phyloP scores from a whole-genome alignment of 1,140 invertebrate species.

The Frieseomelitta varia region DNA sequence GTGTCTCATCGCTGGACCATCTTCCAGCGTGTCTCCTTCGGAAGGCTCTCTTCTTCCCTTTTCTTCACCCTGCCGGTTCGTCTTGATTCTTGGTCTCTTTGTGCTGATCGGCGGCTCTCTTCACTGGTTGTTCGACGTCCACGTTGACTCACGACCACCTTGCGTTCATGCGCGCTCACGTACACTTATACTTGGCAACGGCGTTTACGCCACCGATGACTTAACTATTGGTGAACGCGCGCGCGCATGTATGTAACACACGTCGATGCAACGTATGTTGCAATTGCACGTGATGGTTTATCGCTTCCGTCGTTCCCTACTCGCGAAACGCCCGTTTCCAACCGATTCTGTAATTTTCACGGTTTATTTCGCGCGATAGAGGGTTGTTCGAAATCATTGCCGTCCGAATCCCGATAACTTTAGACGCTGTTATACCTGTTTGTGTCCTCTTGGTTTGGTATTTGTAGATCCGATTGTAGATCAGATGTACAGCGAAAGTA shows the following conservation, averaged over 20 bases:
- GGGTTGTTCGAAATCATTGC: no score
- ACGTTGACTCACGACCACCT: constrained; percentile 46
- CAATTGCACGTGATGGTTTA: not conserved
- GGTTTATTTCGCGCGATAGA: no score
- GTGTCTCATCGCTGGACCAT: not conserved
- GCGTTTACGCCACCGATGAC: constrained; percentile 47
- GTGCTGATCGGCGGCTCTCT: not conserved
- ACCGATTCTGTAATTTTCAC: no score
- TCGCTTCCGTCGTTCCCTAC: not conserved
- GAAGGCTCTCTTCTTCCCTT: not conserved
- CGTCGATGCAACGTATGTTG: not conserved
- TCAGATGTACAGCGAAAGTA: no score
- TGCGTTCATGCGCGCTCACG: constrained; percentile 40
- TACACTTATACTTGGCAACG: not conserved
- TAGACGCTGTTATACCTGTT: no score
- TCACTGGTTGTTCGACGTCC: constrained; percentile 47
- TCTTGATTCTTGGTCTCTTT: not conserved
- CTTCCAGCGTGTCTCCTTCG: constrained; percentile 33
- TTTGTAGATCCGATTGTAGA: no score
- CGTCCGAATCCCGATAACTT: no score
- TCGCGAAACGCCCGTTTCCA: no score
- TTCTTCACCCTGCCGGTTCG: not conserved
- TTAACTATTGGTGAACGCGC: constrained; percentile 26
- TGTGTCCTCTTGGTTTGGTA: no score
- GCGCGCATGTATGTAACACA: not conserved